Base-by-base conservation (phyloP, 2,113 vertebrate species). In the Rhipidura dahli region DNA sequence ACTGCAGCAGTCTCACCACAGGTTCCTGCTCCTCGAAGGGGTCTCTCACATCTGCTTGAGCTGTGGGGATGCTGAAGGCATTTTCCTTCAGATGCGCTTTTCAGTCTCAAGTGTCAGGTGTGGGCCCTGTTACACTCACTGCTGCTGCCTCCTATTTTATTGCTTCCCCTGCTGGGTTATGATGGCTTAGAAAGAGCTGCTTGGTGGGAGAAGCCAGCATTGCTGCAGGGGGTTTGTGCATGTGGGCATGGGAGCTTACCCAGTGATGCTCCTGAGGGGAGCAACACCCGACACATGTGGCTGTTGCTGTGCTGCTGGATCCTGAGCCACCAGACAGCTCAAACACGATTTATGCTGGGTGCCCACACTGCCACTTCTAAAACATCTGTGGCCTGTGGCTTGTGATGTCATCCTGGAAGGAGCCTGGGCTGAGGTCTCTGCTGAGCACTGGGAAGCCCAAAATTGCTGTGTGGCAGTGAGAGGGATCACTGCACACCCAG, bases 1-100 rank as follows among this genome's bases (percentile, higher is more conserved):
- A 81, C 68, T 86, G 84, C 66, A 88, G 59, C 72, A 80, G 39
- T 66, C 87, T 51, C 2, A 9, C 85, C 72, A 80, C 75, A 86
- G 5, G 1, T 64, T 90, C 23, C 54, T 92, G 75, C 47, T 40
- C 51, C 80, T 95, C 1, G 0, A 33, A 87, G 61, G 81, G 44
- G 21, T 69, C 24, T 86, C 71, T 92, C 68, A 42, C 90, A 90
- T 78, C 94, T 95, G 79, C 28, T 13, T 70, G 60, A 83, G 51
- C 93, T 71, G 76, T 78, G 83, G 90, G 68, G 86, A 88, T 40
- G 64, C 72, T 86, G 56, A 88, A 90, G 50, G 64, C 60, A 35
- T 81, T 94, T 95, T 94, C 5, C 18, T 75, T 75, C 56, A 92
- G 54, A 60, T 86, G 39, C 49, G 56, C 30, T 37, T 76, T 87